A percentile compares a stretch with the other conserved stretches of the same genome.
Evolutionary conservation across 23 tunicate genomes (phyloP).

Genomic region (Phallusia fumigata): DNA sequence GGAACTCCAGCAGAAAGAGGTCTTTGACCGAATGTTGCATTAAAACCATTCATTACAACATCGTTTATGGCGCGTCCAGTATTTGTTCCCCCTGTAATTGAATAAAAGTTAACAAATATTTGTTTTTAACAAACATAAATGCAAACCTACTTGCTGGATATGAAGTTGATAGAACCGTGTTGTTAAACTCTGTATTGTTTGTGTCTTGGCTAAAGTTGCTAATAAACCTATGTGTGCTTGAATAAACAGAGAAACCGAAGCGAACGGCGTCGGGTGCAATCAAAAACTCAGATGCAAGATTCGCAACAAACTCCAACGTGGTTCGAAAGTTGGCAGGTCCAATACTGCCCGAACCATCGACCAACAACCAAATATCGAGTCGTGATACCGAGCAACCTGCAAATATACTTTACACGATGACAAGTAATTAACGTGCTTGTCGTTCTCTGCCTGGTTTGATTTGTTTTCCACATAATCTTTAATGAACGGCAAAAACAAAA

Average conservation of each 20-base stretch:
- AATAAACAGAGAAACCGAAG: slow-evolving; percentile 38
- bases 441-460: too few relatives aligned
- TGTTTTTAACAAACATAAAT: too few relatives aligned
- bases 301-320: slow-evolving; percentile 20
- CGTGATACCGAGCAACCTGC: not conserved
- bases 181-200: slow-evolving; percentile 16
- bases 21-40: not conserved
- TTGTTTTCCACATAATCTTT: too few relatives aligned
- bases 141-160: slow-evolving; percentile 31
- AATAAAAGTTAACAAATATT: not conserved
- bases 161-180: slow-evolving; percentile 1
- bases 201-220: slow-evolving; percentile 34
- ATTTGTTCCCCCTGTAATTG: not conserved
- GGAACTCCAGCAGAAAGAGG: slow-evolving; percentile 17
- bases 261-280: slow-evolving; percentile 35
- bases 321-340: slow-evolving; percentile 25
- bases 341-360: slow-evolving; percentile 38
- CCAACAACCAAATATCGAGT: slow-evolving; percentile 26
- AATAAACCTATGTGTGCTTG: not conserved
- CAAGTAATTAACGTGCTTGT: too few relatives aligned
- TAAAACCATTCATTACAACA: not conserved
- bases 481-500: too few relatives aligned
- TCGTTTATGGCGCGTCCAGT: slow-evolving; percentile 18
- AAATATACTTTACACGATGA: too few relatives aligned
- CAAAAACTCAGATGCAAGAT: not conserved